Percentiles rank a stretch among this genome's conserved stretches.
Conservation (phyloP, 1,140 invertebrate genomes). For the Lasioglossum albipes region DNA sequence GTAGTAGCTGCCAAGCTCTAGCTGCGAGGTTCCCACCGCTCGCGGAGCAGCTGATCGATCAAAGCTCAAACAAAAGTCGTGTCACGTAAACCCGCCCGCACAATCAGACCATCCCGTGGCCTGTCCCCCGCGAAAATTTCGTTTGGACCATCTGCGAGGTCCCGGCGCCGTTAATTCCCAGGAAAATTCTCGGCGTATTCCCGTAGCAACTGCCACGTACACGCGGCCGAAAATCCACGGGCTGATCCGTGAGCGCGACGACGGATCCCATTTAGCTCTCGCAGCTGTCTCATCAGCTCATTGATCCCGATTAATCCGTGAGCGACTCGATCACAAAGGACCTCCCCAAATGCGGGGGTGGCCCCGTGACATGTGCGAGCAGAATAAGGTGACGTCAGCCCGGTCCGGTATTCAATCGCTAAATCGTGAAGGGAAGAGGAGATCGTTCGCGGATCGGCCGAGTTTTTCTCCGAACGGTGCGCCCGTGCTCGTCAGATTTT, state of each 20-base stretch:
- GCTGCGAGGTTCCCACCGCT: too few relatives aligned
- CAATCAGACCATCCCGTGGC: neutral
- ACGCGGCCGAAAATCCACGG: slow-evolving; percentile 10
- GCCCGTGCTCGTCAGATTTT: slow-evolving; percentile 28
- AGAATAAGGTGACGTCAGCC: slow-evolving; percentile 45
- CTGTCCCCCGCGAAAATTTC: slow-evolving; percentile 7
- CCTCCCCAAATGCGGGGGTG: slow-evolving; percentile 26
- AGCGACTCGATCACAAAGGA: slow-evolving; percentile 50
- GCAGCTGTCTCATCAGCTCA: slow-evolving; percentile 55
- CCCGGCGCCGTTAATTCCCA: slow-evolving; percentile 7
- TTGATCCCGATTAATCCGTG: slow-evolving; percentile 57
- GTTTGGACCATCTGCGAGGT: slow-evolving; percentile 25
- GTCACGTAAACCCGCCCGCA: neutral
- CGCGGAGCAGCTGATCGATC: neutral
- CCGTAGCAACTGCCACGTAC: slow-evolving; percentile 31
- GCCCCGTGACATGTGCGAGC: slow-evolving; percentile 26
- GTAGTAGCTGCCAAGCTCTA: neutral
- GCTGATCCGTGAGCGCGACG: neutral
- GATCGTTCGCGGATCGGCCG: neutral
- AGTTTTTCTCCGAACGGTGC: neutral
- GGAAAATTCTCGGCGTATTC: slow-evolving; percentile 10
- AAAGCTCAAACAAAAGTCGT: neutral
- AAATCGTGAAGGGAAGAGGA: neutral
- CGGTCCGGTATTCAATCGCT: slow-evolving; percentile 11
- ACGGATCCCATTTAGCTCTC: slow-evolving; percentile 50